A percentile compares a stretch with the other conserved stretches of the same genome.
phyloP scores from a whole-genome alignment of 1,140 invertebrate genomes.

The Drosophila mayri region DNA sequence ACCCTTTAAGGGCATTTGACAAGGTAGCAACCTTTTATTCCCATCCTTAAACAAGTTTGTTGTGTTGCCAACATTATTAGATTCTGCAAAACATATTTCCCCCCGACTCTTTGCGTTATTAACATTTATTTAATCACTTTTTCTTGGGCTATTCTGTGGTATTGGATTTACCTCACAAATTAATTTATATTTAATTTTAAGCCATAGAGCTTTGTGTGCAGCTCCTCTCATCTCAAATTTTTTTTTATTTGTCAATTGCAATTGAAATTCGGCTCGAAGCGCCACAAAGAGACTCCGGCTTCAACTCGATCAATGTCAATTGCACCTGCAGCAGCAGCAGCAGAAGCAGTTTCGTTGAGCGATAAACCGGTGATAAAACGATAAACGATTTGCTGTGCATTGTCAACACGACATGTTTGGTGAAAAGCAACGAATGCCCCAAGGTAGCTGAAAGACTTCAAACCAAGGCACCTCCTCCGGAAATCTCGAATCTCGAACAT shows the following conservation, averaged over 20 bases:
- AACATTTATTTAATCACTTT: neutral
- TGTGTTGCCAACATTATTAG: no score
- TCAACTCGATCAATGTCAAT: conserved; percentile 46
- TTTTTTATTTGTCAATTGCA: conserved; percentile 1
- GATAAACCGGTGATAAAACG: conserved; percentile 21
- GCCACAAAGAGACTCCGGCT: conserved; percentile 28
- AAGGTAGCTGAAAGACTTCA: conserved; percentile 1
- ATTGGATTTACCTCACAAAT: neutral
- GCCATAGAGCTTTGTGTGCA: neutral
- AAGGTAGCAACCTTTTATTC: no score
- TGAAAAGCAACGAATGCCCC: conserved; percentile 36
- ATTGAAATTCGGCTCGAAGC: conserved; percentile 18
- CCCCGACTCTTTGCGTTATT: neutral
- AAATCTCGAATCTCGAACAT: neutral
- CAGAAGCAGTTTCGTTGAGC: conserved; percentile 14
- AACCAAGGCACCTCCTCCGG: neutral
- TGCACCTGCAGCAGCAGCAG: conserved; percentile 20
- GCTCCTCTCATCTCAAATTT: neutral
- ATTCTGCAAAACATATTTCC: neutral
- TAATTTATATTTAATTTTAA: neutral
- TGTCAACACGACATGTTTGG: conserved; percentile 62
- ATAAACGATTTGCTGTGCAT: conserved; percentile 48
- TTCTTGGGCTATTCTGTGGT: no score
- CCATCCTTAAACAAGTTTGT: neutral
- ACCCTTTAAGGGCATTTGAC: no score